Conservation (phyloP, 2,113 vertebrate species). For the Entosphenus tridentatus region DNA sequence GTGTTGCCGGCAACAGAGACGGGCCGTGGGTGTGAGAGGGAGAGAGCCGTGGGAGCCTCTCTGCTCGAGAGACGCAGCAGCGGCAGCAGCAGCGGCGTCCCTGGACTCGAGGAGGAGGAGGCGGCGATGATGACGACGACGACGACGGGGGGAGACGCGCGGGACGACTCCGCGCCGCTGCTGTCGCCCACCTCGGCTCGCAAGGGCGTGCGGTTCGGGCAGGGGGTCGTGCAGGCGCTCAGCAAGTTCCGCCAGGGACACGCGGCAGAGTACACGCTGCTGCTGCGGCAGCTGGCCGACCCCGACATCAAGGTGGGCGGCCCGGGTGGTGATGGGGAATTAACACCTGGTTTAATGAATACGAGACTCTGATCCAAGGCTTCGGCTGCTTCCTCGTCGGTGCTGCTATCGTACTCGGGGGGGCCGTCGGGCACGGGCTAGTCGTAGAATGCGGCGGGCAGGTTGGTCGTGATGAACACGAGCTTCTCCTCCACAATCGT, state of each 20-base stretch:
- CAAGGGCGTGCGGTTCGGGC: neutral
- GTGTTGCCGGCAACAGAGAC: no score
- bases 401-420: no score
- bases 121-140: slow-evolving; percentile 15
- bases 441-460: no score
- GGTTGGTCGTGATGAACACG: no score
- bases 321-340: slow-evolving; percentile 7
- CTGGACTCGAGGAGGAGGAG: slow-evolving; percentile 13
- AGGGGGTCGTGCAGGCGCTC: neutral
- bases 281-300: slow-evolving; percentile 65
- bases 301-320: slow-evolving; percentile 63
- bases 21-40: no score
- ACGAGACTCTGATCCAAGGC: neutral
- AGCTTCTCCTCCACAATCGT: no score
- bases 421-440: no score
- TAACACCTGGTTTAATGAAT: neutral
- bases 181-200: accelerated
- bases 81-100: no score
- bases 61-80: no score
- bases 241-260: slow-evolving; percentile 32
- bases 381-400: no score
- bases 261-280: slow-evolving; percentile 45
- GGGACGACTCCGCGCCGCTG: neutral
- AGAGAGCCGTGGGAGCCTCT: no score
- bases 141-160: neutral